Evolutionary conservation across 1,140 invertebrate species (phyloP).

Genomic region (Diorhabda sublineata): DNA sequence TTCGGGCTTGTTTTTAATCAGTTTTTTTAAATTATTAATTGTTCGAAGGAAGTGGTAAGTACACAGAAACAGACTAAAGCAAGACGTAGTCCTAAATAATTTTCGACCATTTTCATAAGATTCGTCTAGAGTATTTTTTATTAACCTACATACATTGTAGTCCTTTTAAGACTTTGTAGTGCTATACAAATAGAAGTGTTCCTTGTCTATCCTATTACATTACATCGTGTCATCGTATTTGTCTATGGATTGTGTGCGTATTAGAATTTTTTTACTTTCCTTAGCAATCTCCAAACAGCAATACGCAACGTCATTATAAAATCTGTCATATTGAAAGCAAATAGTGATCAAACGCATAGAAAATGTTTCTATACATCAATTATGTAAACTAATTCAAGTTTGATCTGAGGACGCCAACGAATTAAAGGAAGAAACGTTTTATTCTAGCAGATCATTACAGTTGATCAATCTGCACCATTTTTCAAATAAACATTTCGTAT

Average conservation of each 20-base stretch:
- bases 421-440: no score
- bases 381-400: no score
- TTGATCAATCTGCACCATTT: no score
- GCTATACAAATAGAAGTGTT: conserved; percentile 29
- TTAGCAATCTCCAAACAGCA: conserved; percentile 21
- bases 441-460: no score
- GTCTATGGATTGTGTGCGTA: conserved; percentile 40
- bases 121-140: neutral
- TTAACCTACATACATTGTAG: conserved; percentile 2
- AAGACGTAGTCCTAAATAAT: no score
- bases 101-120: no score
- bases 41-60: no score
- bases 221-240: conserved; percentile 35
- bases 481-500: no score
- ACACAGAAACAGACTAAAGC: no score
- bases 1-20: no score
- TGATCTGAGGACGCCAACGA: no score
- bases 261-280: conserved; percentile 20
- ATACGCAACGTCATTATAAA: neutral
- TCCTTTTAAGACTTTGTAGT: conserved; percentile 11
- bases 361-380: neutral
- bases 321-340: neutral
- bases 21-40: no score
- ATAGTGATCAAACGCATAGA: neutral
- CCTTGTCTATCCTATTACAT: conserved; percentile 18